Base-by-base conservation (phyloP, 1,140 invertebrate genomes). In the Drosophila obscura region DNA sequence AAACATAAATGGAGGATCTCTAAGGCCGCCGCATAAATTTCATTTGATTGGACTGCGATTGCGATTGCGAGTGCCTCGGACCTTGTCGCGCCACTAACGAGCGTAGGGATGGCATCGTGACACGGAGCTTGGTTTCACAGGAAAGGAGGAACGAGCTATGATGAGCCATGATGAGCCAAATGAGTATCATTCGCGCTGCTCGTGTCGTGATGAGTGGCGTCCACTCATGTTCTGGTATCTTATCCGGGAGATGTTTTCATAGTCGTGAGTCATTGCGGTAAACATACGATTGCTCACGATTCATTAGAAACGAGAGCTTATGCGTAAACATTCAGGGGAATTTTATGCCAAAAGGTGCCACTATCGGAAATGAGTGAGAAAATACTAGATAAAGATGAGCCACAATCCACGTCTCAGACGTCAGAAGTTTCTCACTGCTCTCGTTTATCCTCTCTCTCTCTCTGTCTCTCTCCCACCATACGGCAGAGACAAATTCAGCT, bases 11-110 rank as follows among this genome's bases (percentile, higher is more conserved):
- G 44, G 62, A 58, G 62, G 51, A 83, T 72, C 82, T 82, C 74
- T 87, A 78, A 78, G 78, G 74, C 65, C 46, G 78, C 65, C 66
- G 82, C 82, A 87, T 87, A 88, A 87, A 87, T 87, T 87, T 87
- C 71, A 76, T 79, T 82, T 76, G 83, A 88, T 87, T 87, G 80
- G 55, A 61, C 24, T 19, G 3, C 13, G 6, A n/a, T n/a, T 59
- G 9, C 62, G 43, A 35, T 6, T 31, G 28, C 62, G 43, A 35
- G 1, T 31, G 28, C 31, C 19, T 28, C 22, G 49, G 46, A 63
- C 51, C 41, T 39, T 39, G 35, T 39, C 11, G 35, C 35, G 35
- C 11, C 76, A 64, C 75, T 82, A 85, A 88, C 74, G 82, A 87
- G 82, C 58, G 53, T 73, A 71, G 82, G 9, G 81, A 87, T 85